Evolutionary conservation across 1,140 invertebrate species (phyloP), one percentile per base, ranked within the genome.

Genomic region (Lasioglossum albipes): DNA sequence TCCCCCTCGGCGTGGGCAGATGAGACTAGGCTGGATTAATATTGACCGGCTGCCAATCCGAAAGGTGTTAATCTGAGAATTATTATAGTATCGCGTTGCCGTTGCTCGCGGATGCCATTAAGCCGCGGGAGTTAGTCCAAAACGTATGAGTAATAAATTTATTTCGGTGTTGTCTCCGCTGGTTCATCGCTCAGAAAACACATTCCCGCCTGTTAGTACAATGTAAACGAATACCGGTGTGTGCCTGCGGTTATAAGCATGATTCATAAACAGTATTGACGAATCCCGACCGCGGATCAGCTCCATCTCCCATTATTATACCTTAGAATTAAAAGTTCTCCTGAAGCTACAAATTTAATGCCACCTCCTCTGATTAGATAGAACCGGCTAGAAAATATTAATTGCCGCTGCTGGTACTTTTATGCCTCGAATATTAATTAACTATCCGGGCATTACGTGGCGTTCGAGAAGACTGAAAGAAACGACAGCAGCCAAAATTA

Each of bases 151-250:
- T 79, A 79, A 79, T 79, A 74, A 79, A 79, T 79, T 79, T 79
- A 79, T 79, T 79, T 79, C 71, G 22, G 77, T 59, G 22, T 74
- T 68, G 64, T 73, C 70, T 73, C 66, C 70, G 70, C 62, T 79
- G 77, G 77, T 79, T 79, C 77, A 79, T 79, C 77, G 77, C 77
- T 79, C 77, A 79, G 77, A 79, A 79, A 79, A 74, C 70, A 79
- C 62, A 73, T 67, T 79, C 57, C 10, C 62, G 49, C 22, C 70
- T 79, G 70, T 36, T 74, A 57, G 62, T 27, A 57, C 22, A 74
- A 74, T 74, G 77, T 74, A 79, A 79, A 79, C 77, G 77, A 79
- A 74, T 74, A 57, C 62, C 62, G 4, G 36, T 41, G 27, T 64
- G 20, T 9, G 41, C 16, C 27, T 22, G 7, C n/a, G 6, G 16